Conservation (phyloP, 2,797 vertebrate genomes). For the Brachyalestes nurse region DNA sequence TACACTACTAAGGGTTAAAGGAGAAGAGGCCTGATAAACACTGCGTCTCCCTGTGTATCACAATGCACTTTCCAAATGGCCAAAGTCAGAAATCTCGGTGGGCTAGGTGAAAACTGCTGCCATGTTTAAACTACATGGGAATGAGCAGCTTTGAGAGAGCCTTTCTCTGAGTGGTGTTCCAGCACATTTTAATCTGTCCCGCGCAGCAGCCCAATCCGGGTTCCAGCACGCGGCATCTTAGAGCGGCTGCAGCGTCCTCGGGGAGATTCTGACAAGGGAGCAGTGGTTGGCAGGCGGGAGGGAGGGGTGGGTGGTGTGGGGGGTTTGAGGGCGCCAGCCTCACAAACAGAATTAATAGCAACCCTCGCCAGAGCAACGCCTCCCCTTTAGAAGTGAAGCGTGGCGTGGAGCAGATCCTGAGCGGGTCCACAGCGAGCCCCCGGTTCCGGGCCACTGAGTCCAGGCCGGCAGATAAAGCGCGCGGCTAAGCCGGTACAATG, state of each 20-base stretch:
- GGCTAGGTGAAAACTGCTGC: conserved; percentile 46
- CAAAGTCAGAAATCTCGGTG: conserved; percentile 28
- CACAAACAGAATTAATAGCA: conserved; percentile 65
- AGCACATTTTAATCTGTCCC: conserved; percentile 66
- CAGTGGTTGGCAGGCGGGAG: conserved; percentile 60
- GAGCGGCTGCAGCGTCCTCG: conserved; percentile 55
- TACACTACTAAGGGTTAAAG: neutral
- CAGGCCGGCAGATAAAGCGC: conserved; percentile 73
- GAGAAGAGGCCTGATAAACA: neutral
- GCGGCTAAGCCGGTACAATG: conserved; percentile 76
- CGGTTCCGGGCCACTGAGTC: conserved; percentile 76
- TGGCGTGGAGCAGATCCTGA: conserved; percentile 57
- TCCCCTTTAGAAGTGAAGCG: conserved; percentile 67
- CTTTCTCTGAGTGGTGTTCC: conserved; percentile 55
- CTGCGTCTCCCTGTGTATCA: conserved; percentile 10
- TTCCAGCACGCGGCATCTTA: conserved; percentile 60
- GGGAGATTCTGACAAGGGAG: conserved; percentile 66
- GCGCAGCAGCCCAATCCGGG: conserved; percentile 61
- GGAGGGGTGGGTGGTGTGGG: conserved; percentile 45
- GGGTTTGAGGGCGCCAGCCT: conserved; percentile 41
- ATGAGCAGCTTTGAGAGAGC: conserved; percentile 52
- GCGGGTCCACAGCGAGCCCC: conserved; percentile 44
- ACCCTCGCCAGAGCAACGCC: conserved; percentile 68
- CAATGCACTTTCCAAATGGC: conserved; percentile 19
- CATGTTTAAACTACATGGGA: conserved; percentile 55